phyloP scores from a whole-genome alignment of 1,140 invertebrate genomes.

The Steinernema khuongi region DNA sequence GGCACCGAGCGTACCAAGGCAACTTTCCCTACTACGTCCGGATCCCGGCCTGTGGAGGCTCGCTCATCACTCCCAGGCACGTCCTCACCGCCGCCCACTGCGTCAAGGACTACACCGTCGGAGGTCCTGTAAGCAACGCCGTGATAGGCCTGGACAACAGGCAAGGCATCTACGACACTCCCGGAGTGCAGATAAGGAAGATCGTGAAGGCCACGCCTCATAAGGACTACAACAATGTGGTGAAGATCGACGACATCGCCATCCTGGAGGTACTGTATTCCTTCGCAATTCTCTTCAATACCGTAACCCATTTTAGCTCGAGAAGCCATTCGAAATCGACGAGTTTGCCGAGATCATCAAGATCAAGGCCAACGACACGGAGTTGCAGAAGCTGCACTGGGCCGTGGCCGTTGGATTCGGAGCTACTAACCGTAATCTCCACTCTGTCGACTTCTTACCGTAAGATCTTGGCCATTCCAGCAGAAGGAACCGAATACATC shows the following conservation, averaged over 20 bases:
- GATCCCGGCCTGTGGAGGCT: conserved; percentile 61
- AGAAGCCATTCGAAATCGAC: not conserved
- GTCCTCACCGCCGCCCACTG: conserved; percentile 62
- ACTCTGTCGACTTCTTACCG: too few species aligned
- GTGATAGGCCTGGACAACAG: too few species aligned
- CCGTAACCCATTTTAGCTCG: too few species aligned
- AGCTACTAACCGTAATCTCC: too few species aligned
- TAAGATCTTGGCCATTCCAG: too few species aligned
- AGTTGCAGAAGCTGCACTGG: not conserved
- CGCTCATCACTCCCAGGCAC: conserved; percentile 60
- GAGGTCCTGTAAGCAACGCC: not conserved
- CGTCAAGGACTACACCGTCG: conserved; percentile 20
- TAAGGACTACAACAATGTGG: not conserved
- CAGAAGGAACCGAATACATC: too few species aligned
- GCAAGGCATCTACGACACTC: too few species aligned
- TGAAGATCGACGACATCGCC: not conserved
- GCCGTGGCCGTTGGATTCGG: not conserved
- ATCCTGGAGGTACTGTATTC: not conserved
- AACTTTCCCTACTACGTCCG: too few species aligned
- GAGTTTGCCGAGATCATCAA: not conserved
- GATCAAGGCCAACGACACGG: not conserved
- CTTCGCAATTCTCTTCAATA: too few species aligned
- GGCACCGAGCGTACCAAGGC: not conserved
- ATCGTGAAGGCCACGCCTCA: too few species aligned
- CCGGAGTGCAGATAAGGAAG: too few species aligned